Percentiles rank a stretch among this genome's conserved stretches.
Conservation (phyloP, 2,113 vertebrate species). For the Kobus ellipsiprymnus region DNA sequence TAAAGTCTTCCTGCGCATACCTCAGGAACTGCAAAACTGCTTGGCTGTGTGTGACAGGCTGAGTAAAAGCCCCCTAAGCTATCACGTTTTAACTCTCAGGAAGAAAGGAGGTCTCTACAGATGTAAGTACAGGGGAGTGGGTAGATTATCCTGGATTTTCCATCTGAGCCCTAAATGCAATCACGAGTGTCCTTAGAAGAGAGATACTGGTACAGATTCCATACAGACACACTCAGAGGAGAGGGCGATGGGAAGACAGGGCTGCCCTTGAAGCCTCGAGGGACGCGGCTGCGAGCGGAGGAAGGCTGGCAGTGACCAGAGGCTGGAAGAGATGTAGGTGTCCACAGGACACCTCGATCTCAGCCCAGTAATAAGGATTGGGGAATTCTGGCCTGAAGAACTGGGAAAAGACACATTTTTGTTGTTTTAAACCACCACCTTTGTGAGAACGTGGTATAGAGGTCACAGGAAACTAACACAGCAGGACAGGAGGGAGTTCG, state of each 20-base stretch:
- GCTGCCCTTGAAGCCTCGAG: background rate
- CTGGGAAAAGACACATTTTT: background rate
- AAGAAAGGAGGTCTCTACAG: background rate
- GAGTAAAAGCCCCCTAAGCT: background rate
- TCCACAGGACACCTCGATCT: background rate
- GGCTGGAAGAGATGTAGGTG: background rate
- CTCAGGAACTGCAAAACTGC: background rate
- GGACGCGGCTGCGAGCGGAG: background rate
- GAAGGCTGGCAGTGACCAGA: background rate
- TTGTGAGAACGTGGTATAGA: background rate
- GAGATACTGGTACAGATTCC: background rate
- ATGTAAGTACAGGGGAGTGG: background rate
- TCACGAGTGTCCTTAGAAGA: background rate
- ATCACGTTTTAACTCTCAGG: background rate
- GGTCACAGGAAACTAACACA: background rate
- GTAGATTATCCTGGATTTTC: background rate
- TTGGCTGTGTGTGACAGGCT: background rate
- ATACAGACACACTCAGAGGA: background rate
- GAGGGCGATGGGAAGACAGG: background rate
- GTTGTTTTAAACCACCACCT: background rate
- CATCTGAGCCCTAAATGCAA: background rate
- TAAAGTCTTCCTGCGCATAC: background rate
- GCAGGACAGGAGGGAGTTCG: background rate
- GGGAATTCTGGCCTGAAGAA: background rate
- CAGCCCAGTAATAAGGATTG: background rate